These are phyloP conservation scores for Cheilosia urbana DNA, from an alignment of 2,888 invertebrate species.

Conservation along the genomic window DNA sequence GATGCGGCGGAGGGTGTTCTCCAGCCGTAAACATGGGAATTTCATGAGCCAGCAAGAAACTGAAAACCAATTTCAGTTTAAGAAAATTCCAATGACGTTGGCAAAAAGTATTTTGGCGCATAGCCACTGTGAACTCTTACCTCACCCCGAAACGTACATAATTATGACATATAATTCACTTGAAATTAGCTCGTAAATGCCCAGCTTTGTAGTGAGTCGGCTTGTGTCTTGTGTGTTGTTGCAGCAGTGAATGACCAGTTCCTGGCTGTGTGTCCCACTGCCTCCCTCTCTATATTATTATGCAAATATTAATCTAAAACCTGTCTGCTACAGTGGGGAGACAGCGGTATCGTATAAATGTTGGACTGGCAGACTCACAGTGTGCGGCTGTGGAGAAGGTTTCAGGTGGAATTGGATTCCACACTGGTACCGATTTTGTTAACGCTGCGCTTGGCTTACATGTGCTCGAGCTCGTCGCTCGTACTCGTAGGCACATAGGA, in stretches of 20 bases:
- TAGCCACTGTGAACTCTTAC: slow-evolving; percentile 37
- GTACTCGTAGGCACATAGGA: not conserved
- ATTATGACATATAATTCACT: slow-evolving; percentile 60
- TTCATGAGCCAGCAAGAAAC: slow-evolving; percentile 58
- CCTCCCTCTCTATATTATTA: slow-evolving; percentile 38
- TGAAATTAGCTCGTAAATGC: slow-evolving; percentile 47
- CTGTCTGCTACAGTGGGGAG: slow-evolving; percentile 47
- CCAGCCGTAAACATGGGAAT: slow-evolving; percentile 53
- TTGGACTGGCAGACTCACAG: not conserved
- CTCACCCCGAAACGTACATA: slow-evolving; percentile 19
- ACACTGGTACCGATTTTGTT: slow-evolving; percentile 29
- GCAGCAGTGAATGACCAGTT: slow-evolving; percentile 62
- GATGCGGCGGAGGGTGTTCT: slow-evolving; percentile 22
- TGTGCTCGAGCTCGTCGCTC: too few relatives aligned
- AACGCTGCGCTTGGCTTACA: slow-evolving; percentile 47
- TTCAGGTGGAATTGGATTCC: slow-evolving; percentile 47
- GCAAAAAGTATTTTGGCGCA: slow-evolving; percentile 57
- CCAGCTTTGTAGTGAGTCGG: slow-evolving; percentile 14
- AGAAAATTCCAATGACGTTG: slow-evolving; percentile 33
- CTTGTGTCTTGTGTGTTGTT: slow-evolving; percentile 15
- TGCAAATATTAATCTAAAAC: slow-evolving; percentile 74
- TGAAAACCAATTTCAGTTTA: slow-evolving; percentile 29
- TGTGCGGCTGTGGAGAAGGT: not conserved
- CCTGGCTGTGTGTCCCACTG: not conserved
- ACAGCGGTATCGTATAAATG: not conserved